Evolutionary conservation across 2,797 vertebrate species (phyloP), one percentile per base, ranked within the genome.

Genomic region (Limosa lapponica): DNA sequence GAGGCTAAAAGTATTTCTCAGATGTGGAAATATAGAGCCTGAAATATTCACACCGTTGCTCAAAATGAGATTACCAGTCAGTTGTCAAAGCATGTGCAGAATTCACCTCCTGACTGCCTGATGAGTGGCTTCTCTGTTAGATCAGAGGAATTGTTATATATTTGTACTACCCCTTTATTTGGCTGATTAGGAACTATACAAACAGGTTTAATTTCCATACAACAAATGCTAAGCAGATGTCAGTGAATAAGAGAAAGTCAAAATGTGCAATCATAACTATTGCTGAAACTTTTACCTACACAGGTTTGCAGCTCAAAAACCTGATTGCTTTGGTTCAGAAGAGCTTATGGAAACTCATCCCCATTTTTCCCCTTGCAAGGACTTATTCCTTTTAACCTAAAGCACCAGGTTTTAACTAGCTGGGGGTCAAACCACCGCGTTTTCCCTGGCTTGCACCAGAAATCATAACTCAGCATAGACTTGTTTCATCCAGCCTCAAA

Each of bases 371-470:
- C 10, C 65, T 80, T 80, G n/a, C 52, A 87, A 80, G n/a, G 41
- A 59, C 32, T 66, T 65, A 59, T 1, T 82, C 11, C 15, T 66
- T 90, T 84, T 84, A 83, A 82, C 86, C 13, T 75, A 82, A 90
- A 65, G 55, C 46, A 84, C 48, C 46, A 69, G 37, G 22, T 75
- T 94, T 95, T 93, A 52, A 88, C 95, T 84, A 43, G 51, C 67
- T 80, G 37, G 16, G 28, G 59, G 41, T 90, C 70, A 96, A 90
- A 95, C n/a, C 52, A 67, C 65, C 0, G 1, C 61, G 54, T 89
- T 96, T 94, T 94, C 81, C 67, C 43, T 87, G 81, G 74, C 70
- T 83, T 85, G 61, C 78, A 89, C 71, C 86, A 87, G 91, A 96
- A 95, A 87, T 90, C 88, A 73, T 96, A 96, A 93, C 44, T 95